Base-by-base conservation (phyloP, 2,113 vertebrate species). In the Poeciliopsis turrubarensis region DNA sequence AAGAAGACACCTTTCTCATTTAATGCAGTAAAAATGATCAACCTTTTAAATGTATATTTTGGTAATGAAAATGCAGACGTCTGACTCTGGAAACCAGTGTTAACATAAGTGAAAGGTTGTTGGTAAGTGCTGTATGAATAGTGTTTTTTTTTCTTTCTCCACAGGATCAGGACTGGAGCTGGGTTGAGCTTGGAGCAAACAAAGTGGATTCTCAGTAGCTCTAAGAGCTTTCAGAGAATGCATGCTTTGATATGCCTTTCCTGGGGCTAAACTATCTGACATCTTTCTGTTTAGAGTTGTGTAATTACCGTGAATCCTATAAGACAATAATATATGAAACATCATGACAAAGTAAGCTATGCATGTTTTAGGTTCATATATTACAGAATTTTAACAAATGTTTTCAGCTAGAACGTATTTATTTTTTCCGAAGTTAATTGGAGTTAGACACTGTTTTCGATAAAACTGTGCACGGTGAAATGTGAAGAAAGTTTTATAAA, bases 141-240 rank as follows among this genome's bases (percentile, higher is more conserved):
- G 51, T 57, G 30, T 31, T 31, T 31, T 37, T 37, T 54, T 54
- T 25, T n/a, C 25, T 57, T 57, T n/a, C 39, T 83, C 83, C 89
- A 62, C 89, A 98, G 97, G 94, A 93, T 89, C 94, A 95, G 14
- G 97, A 98, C 65, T 98, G 97, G 97, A 97, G 96, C 88, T 98
- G 97, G 97, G 95, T 96, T 86, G 93, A 94, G 78, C 94, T 94
- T 37, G 88, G 77, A 82, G 83, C 80, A 10, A 78, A 80, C 65
- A 73, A 83, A 68, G 60, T 65, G 11, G 78, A 88, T 67, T 47
- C 77, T 12, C 85, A 86, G 67, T 87, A 65, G 66, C 65, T 91
- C 15, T 90, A 86, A 85, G 72, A 51, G 26, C 34, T 67, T 70
- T 32, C 66, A 78, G 60, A 80, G 61, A 75, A 30, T 47, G 25